These are phyloP conservation scores for Halcyon leucocephala DNA, from an alignment of 2,797 vertebrate genomes.

Conservation along the genomic window DNA sequence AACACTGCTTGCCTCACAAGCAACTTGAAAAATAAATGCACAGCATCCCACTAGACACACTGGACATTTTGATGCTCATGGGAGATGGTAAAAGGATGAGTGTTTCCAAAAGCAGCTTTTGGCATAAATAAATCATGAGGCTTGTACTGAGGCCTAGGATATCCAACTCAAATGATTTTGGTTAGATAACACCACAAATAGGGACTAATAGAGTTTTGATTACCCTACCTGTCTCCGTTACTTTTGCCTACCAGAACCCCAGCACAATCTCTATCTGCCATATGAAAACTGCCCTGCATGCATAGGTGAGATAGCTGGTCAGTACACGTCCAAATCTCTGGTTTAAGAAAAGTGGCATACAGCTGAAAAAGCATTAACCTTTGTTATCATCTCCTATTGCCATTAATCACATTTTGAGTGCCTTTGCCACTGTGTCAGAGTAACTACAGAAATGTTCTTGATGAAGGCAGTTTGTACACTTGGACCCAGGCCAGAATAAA, in stretches of 20 bases:
- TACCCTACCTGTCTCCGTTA: not conserved
- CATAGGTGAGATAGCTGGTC: not conserved
- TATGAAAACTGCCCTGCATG: not conserved
- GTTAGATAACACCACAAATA: not conserved
- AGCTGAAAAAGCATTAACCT: constrained; percentile 9
- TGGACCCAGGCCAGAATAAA: constrained; percentile 15
- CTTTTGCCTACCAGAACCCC: not conserved
- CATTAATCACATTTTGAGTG: not conserved
- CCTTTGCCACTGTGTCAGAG: not conserved
- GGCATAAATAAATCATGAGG: constrained; percentile 36
- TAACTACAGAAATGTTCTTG: constrained; percentile 2
- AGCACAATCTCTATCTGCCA: not conserved
- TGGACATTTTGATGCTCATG: not conserved
- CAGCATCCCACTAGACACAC: not conserved
- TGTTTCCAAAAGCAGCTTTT: constrained; percentile 24
- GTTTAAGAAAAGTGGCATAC: not conserved
- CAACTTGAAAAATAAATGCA: not conserved
- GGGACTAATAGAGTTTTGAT: not conserved
- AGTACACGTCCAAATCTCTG: not conserved
- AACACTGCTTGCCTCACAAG: not conserved
- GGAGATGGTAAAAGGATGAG: constrained; percentile 20
- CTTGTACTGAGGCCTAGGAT: not conserved
- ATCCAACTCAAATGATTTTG: not conserved
- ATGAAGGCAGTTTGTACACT: not conserved
- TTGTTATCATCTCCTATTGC: not conserved